Evolutionary conservation across 2,113 vertebrate genomes (phyloP), one percentile per base, ranked within the genome.

Genomic region (Elanus axillaris): DNA sequence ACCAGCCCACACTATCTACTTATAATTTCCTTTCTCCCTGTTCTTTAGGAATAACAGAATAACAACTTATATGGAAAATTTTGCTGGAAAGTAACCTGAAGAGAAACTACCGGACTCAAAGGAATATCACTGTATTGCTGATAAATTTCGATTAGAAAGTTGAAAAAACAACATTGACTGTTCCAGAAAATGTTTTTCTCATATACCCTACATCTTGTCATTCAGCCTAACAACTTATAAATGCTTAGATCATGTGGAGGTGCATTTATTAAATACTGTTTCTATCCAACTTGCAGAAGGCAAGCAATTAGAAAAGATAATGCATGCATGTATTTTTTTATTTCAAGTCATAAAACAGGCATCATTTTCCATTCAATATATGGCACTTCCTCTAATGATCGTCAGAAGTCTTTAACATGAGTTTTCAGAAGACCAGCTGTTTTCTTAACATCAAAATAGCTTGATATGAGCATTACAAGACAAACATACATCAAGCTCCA

Each of bases 11-110:
- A 60, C 16, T 47, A 15, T 25, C 71, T 83, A 62, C 45, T 93
- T 68, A 36, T 3, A 73, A 84, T 38, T 92, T 77, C 72, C 40
- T 76, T 82, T 94, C 68, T 88, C 89, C 15, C 47, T 90, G 58
- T 64, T 90, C n/a, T 66, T 93, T 86, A 59, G 52, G 75, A 23
- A 91, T 86, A 95, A 92, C 50, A 82, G 91, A 94, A 69, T 94
- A 95, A 98, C 97, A 98, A 98, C 97, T 98, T 97, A 98, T 97
- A 96, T 59, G 67, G 90, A 98, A 95, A 94, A 98, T 95, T 98
- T 98, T 94, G 66, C 97, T 98, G 96, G 98, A 98, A 98, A 98
- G 96, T 97, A 97, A 95, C 97, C 94, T 80, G 94, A 97, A 77
- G 47, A 94, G 14, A 88, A 92, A 58, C 86, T 94, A 93, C 79